Evolutionary conservation across 2,888 invertebrate species (phyloP), one percentile per base, ranked within the genome.

Genomic region (Lepidonotus clava): DNA sequence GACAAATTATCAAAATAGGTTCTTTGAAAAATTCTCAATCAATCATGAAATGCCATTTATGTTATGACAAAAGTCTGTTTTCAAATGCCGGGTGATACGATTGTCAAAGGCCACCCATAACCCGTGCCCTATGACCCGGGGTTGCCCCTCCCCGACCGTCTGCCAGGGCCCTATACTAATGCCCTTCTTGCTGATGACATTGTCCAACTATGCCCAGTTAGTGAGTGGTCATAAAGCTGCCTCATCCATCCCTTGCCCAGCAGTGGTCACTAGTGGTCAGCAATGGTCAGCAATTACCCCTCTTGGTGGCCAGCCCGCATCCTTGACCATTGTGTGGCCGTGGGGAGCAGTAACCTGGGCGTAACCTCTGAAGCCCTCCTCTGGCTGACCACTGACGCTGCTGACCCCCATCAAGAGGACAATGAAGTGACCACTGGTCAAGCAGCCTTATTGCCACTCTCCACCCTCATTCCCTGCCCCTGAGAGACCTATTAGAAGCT

Each of bases 331-430:
- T 56, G 56, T 56, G 56, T n/a, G 56, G 11, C 56, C 56, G 5
- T 8, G 56, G 56, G 56, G 56, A 56, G 56, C 56, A 11, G 14
- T 56, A 56, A 56, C 56, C 56, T 56, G 14, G 56, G 56, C n/a
- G 14, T 56, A 56, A 56, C 56, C 56, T 56, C 14, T 11, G 56
- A 5, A 4, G 8, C 56, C 56, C 56, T 56, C 56, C n/a, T n/a
- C n/a, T n/a, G 5, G 56, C 56, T 56, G 56, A 56, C 56, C 56
- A n/a, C 56, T 56, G 56, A n/a, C 56, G 56, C 56, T 56, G 56
- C 56, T 56, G n/a, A 56, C 56, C 18, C n/a, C 56, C 56, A 56
- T 56, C 56, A 56, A 56, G 56, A 4, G 56, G 56, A 56, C 56
- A 56, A 56, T 56, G 56, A 56, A n/a, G 18, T 56, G 56, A n/a